A percentile compares a stretch with the other conserved stretches of the same genome.
These are phyloP conservation scores for Leucoraja ocellata DNA, from an alignment of 2,797 vertebrate genomes.

Conservation along the genomic window DNA sequence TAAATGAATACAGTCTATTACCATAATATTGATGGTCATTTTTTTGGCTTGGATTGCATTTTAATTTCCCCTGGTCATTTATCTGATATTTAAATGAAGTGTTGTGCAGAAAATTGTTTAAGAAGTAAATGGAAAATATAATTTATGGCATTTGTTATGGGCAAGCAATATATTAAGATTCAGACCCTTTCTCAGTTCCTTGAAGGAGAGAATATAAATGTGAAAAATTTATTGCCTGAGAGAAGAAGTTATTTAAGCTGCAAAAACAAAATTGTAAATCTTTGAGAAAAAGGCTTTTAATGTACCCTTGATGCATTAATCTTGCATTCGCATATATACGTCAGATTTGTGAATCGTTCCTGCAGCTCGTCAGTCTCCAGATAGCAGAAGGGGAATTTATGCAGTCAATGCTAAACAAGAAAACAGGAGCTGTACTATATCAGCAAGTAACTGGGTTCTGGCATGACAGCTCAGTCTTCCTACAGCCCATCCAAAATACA, in stretches of 20 bases:
- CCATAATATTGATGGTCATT: too few species aligned
- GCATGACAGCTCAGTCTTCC: not conserved
- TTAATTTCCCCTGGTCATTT: constrained; percentile 6
- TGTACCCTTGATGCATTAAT: constrained; percentile 23
- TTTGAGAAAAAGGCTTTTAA: not conserved
- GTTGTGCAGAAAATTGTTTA: constrained; percentile 6
- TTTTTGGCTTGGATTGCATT: not conserved
- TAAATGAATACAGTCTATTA: not conserved
- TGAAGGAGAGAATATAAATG: constrained; percentile 21
- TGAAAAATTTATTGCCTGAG: constrained; percentile 28
- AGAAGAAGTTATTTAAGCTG: constrained; percentile 24
- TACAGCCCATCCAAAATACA: not conserved
- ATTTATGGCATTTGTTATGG: constrained; percentile 19
- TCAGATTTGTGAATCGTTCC: constrained; percentile 21
- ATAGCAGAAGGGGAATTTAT: not conserved
- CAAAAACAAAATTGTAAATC: constrained; percentile 34
- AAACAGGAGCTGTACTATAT: not conserved
- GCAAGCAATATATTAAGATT: not conserved
- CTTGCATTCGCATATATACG: constrained; percentile 2
- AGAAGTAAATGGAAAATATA: constrained; percentile 14
- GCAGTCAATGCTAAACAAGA: not conserved
- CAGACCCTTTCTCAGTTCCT: not conserved
- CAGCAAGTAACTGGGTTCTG: not conserved
- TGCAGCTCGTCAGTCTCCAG: not conserved
- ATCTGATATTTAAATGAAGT: constrained; percentile 16